Percentiles rank a stretch among this genome's conserved stretches.
Conservation (phyloP, 2,113 vertebrate genomes). For the Sardina pilchardus region DNA sequence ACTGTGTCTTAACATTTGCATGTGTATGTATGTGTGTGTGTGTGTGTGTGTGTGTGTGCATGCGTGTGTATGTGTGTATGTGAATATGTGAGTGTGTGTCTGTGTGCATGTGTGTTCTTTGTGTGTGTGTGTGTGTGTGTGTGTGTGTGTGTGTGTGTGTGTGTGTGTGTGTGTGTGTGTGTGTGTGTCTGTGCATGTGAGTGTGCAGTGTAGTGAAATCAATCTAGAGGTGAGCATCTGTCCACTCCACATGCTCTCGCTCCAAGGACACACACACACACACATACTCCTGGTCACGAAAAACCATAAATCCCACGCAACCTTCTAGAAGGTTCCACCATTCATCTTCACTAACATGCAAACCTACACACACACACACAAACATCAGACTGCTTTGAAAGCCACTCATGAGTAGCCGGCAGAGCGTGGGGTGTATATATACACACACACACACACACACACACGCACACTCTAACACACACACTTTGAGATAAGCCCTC, state of each 20-base stretch:
- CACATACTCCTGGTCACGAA: not conserved
- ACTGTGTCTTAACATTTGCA: too few relatives aligned
- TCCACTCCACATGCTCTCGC: not conserved
- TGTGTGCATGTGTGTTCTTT: not conserved
- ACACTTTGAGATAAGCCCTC: not conserved
- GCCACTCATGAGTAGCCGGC: not conserved
- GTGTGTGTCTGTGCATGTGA: not conserved
- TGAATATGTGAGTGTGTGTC: not conserved
- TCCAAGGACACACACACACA: not conserved
- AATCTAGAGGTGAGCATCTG: slow-evolving; percentile 1
- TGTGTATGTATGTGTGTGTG: not conserved
- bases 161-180: not conserved
- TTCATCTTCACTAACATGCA: not conserved
- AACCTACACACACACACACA: not conserved
- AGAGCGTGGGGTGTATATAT: not conserved
- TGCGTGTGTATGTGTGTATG: not conserved
- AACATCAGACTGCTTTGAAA: not conserved
- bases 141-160: not conserved
- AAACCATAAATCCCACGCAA: not conserved
- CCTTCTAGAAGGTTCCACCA: not conserved
- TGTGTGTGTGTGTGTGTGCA: not conserved
- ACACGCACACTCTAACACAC: not conserved
- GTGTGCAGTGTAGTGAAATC: not conserved
- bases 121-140: not conserved
- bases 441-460: not conserved